Percentiles rank a stretch among this genome's conserved stretches.
Conservation (phyloP, 1,140 invertebrate genomes). For the Portunus trituberculatus region DNA sequence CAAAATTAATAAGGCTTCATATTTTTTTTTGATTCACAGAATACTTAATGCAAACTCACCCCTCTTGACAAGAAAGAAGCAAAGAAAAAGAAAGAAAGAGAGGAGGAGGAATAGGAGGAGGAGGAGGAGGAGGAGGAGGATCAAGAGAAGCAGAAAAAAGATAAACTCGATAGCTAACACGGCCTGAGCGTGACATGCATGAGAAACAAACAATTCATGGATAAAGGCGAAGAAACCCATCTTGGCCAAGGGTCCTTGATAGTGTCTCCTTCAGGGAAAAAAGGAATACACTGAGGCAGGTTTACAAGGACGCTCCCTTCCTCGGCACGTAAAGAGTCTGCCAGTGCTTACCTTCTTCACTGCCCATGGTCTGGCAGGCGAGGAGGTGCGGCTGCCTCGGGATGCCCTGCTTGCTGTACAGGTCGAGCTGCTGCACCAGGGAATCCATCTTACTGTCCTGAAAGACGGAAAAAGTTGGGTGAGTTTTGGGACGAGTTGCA, state of each 20-base stretch:
- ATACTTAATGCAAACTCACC: background rate
- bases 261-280: background rate
- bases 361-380: constrained; percentile 42
- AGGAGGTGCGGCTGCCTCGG: constrained; percentile 81
- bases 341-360: constrained; percentile 44
- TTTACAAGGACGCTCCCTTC: too few species aligned
- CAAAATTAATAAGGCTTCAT: too few species aligned
- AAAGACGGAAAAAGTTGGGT: background rate
- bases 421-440: constrained; percentile 84
- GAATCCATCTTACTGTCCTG: constrained; percentile 83
- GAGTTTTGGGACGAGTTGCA: background rate
- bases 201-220: background rate
- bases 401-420: constrained; percentile 86
- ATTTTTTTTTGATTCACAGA: background rate
- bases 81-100: constrained; percentile 2
- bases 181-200: background rate
- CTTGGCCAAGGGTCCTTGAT: background rate
- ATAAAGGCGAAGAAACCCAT: background rate
- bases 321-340: too few species aligned
- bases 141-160: background rate
- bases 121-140: constrained; percentile 3
- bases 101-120: background rate
- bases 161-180: background rate
- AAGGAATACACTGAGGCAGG: background rate
- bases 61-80: background rate